Evolutionary conservation across 2,113 vertebrate species (phyloP).

Genomic region (Syrmaticus mikado): DNA sequence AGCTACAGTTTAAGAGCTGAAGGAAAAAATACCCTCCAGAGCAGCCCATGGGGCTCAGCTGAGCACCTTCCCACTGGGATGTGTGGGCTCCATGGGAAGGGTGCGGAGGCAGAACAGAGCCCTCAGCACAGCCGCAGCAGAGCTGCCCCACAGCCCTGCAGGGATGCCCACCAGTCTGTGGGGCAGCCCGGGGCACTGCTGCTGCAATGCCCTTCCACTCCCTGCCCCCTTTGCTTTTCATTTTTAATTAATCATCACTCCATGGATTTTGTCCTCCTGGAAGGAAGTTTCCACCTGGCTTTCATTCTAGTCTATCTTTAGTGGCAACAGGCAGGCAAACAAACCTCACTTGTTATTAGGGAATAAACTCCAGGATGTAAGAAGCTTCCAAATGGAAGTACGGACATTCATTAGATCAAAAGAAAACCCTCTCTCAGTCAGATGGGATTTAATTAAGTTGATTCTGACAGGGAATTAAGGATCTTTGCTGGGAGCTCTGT

Average conservation of each 20-base stretch:
- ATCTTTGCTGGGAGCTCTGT: constrained; percentile 28
- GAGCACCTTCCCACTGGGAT: not conserved
- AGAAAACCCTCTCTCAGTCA: constrained; percentile 23
- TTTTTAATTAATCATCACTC: not conserved
- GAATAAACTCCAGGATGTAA: not conserved
- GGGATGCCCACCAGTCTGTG: too few species aligned
- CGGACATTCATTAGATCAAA: not conserved
- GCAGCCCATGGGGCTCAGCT: too few species aligned
- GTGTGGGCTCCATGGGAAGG: too few species aligned
- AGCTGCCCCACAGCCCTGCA: too few species aligned
- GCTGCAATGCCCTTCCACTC: not conserved
- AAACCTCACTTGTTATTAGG: not conserved
- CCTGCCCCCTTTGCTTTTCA: not conserved
- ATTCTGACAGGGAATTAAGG: constrained; percentile 58
- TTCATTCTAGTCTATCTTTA: not conserved
- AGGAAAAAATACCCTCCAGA: not conserved
- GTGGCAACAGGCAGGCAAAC: not conserved
- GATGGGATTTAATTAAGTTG: constrained; percentile 60
- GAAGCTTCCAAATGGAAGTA: not conserved
- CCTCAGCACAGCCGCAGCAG: too few species aligned
- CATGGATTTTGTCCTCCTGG: not conserved
- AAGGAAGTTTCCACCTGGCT: not conserved
- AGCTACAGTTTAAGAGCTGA: too few species aligned
- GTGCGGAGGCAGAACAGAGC: too few species aligned
- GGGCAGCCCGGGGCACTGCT: rapidly evolving